Percentiles rank a stretch among this genome's conserved stretches.
These are phyloP conservation scores for Protonemura montana DNA, from an alignment of 2,888 invertebrate species.

Conservation along the genomic window DNA sequence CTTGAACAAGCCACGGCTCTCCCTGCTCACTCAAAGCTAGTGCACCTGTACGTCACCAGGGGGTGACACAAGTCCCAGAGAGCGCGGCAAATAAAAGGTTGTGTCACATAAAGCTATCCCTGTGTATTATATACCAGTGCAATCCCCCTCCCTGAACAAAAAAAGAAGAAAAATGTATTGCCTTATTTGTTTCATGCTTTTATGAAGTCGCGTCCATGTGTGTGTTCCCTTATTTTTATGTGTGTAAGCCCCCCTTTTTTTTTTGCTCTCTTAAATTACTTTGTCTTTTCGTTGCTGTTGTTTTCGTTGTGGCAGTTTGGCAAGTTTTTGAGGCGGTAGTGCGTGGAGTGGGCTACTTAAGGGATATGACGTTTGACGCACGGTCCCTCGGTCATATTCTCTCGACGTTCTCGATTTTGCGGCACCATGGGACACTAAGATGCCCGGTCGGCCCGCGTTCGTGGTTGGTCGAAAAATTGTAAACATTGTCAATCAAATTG, in stretches of 20 bases:
- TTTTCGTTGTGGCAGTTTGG: neutral
- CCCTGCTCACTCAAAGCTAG: neutral
- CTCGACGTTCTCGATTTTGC: too few relatives aligned
- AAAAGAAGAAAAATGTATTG: constrained; percentile 20
- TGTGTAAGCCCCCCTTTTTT: neutral
- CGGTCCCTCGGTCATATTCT: neutral
- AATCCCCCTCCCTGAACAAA: neutral
- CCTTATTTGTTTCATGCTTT: constrained; percentile 9
- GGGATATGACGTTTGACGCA: neutral
- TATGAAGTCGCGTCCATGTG: neutral
- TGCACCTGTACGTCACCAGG: constrained; percentile 1
- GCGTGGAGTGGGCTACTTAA: neutral
- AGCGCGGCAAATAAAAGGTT: constrained; percentile 22
- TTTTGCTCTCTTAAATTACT: neutral
- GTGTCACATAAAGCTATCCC: constrained; percentile 9
- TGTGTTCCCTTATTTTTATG: constrained; percentile 18
- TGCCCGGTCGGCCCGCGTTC: too few relatives aligned
- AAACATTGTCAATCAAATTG: too few relatives aligned
- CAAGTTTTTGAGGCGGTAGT: neutral
- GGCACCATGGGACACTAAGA: too few relatives aligned
- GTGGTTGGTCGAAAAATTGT: too few relatives aligned
- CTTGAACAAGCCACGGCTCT: neutral
- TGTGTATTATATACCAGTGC: neutral
- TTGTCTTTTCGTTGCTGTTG: constrained; percentile 13
- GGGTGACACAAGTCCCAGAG: neutral